phyloP scores from a whole-genome alignment of 1,140 invertebrate species.

The Scaptodrosophila lebanonensis region DNA sequence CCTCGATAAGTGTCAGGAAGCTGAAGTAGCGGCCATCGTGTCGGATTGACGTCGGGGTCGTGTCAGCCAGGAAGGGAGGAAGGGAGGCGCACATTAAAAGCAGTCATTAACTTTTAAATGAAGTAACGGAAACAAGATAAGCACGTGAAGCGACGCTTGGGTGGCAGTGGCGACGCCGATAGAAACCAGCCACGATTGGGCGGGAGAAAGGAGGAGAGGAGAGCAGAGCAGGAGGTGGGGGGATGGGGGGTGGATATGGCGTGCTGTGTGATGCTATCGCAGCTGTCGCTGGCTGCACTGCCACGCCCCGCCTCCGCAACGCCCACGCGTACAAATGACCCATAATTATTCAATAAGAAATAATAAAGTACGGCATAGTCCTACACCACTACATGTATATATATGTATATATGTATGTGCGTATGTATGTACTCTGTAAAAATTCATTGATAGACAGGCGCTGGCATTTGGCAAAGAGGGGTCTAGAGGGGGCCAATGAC shows the following conservation, averaged over 20 bases:
- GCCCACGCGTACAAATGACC: slow-evolving; percentile 60
- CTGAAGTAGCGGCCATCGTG: slow-evolving; percentile 7
- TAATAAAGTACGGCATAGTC: slow-evolving; percentile 56
- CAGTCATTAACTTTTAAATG: slow-evolving; percentile 75
- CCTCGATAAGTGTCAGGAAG: slow-evolving; percentile 30
- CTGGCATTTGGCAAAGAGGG: slow-evolving; percentile 6
- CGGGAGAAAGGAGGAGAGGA: too few relatives aligned
- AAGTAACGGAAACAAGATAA: slow-evolving; percentile 73
- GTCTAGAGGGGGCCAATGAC: background rate
- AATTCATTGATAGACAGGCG: slow-evolving; percentile 60
- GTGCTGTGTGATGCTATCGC: background rate
- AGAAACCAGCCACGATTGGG: background rate
- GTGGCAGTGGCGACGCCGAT: background rate
- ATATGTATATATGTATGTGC: background rate
- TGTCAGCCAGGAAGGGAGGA: slow-evolving; percentile 1
- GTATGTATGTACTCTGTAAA: background rate
- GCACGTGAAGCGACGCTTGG: slow-evolving; percentile 60
- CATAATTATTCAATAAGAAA: slow-evolving; percentile 76
- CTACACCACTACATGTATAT: too few relatives aligned
- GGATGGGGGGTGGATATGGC: too few relatives aligned
- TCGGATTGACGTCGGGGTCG: too few relatives aligned
- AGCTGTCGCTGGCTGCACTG: slow-evolving; percentile 30
- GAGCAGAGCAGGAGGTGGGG: too few relatives aligned
- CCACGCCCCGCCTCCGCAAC: slow-evolving; percentile 33
- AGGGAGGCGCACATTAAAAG: slow-evolving; percentile 47